Conservation (phyloP, 2,888 invertebrate genomes). For the Cantharis nigra region DNA sequence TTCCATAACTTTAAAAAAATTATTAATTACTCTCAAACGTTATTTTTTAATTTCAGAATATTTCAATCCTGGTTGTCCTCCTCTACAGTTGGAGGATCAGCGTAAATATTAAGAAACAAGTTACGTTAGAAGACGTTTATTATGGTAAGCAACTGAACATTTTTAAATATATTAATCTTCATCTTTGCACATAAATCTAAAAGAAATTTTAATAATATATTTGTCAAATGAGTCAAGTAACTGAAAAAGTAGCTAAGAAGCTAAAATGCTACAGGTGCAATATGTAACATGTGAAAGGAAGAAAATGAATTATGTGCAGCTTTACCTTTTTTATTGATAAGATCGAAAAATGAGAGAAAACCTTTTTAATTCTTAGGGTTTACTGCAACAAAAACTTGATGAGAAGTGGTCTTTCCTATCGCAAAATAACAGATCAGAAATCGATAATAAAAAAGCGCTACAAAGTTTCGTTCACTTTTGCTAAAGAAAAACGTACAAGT, state of each 20-base stretch:
- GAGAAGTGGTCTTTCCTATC: background rate
- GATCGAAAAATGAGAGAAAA: background rate
- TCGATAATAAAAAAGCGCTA: background rate
- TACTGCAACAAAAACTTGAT: background rate
- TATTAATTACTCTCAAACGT: too few species aligned
- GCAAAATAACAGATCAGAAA: background rate
- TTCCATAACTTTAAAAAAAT: too few species aligned
- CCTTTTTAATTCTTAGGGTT: background rate
- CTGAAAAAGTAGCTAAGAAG: background rate
- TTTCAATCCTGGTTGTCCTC: conserved; percentile 74
- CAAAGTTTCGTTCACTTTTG: background rate
- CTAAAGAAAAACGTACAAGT: background rate
- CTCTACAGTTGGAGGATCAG: conserved; percentile 78
- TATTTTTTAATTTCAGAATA: conserved; percentile 66
- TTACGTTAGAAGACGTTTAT: conserved; percentile 74
- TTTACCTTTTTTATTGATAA: background rate
- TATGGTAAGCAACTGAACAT: conserved; percentile 64
- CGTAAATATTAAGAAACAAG: conserved; percentile 70
- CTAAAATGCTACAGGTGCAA: background rate
- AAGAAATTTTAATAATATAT: background rate
- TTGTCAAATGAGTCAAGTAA: background rate
- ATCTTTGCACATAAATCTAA: background rate
- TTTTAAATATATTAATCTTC: background rate
- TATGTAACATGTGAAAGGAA: background rate
- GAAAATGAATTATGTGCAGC: background rate